Evolutionary conservation across 2,113 vertebrate genomes (phyloP).

Genomic region (Stigmatopora argus): DNA sequence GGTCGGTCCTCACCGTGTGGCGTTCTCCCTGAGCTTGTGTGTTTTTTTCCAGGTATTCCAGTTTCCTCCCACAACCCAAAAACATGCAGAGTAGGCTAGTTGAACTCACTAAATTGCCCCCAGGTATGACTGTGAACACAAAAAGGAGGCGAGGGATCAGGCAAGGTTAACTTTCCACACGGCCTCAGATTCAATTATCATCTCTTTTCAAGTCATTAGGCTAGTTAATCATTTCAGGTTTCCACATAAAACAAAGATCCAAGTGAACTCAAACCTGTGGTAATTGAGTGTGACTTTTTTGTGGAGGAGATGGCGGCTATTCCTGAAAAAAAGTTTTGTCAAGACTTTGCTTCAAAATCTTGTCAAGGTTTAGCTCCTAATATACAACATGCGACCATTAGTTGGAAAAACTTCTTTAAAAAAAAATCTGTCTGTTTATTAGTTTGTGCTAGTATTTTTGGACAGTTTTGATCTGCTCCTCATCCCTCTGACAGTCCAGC

Average conservation of each 20-base stretch:
- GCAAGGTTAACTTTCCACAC: conserved; percentile 33
- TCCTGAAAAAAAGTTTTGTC: conserved; percentile 38
- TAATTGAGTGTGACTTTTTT: conserved; percentile 65
- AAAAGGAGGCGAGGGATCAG: conserved; percentile 21
- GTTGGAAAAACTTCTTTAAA: conserved; percentile 8
- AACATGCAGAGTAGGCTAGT: too few relatives aligned
- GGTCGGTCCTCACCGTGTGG: too few relatives aligned
- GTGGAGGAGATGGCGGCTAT: conserved; percentile 45
- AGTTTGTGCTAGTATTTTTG: conserved; percentile 1
- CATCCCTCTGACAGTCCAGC: conserved; percentile 36
- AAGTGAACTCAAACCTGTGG: conserved; percentile 43
- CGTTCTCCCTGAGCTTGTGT: too few relatives aligned
- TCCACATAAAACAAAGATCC: conserved; percentile 35
- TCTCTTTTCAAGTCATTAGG: conserved; percentile 33
- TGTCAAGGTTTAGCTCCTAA: conserved; percentile 44
- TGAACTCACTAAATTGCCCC: too few relatives aligned
- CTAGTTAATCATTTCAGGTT: conserved; percentile 43
- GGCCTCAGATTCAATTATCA: conserved; percentile 41
- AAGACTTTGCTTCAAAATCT: conserved; percentile 19
- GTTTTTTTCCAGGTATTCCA: too few relatives aligned
- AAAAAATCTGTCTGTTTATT: neutral
- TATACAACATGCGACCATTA: conserved; percentile 9
- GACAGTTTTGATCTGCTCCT: conserved; percentile 2
- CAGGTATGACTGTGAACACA: conserved; percentile 1
- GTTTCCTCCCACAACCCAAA: too few relatives aligned